Percentiles rank a stretch among this genome's conserved stretches.
Conservation (phyloP, 1,140 invertebrate species). For the Drosophila varians region DNA sequence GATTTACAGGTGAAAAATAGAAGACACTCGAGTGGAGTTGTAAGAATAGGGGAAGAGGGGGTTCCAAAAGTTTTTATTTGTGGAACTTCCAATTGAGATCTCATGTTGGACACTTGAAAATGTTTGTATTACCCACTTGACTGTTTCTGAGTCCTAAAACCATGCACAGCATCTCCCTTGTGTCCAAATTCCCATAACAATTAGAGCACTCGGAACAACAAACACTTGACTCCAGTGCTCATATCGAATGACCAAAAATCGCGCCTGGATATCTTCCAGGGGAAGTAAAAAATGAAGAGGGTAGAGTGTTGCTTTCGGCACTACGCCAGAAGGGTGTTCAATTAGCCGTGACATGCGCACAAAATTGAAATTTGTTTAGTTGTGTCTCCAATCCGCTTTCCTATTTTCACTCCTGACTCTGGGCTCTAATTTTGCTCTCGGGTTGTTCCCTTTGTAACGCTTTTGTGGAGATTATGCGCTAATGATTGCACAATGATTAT, state of each 20-base stretch:
- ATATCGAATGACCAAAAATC: constrained; percentile 68
- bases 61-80: neutral
- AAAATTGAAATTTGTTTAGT: constrained; percentile 78
- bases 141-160: constrained; percentile 10
- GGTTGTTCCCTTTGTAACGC: constrained; percentile 63
- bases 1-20: constrained; percentile 3
- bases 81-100: constrained; percentile 41
- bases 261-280: constrained; percentile 15
- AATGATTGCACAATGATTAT: constrained; percentile 84
- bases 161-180: constrained; percentile 11
- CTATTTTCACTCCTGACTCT: constrained; percentile 4
- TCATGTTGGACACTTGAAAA: constrained; percentile 25
- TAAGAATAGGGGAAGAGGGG: neutral
- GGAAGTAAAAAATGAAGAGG: constrained; percentile 21
- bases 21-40: neutral
- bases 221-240: constrained; percentile 76
- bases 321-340: constrained; percentile 82
- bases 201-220: constrained; percentile 78
- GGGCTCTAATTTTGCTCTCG: constrained; percentile 16
- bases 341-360: constrained; percentile 83
- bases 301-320: constrained; percentile 63
- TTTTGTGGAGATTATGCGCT: constrained; percentile 76
- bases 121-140: constrained; percentile 3
- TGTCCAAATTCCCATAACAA: constrained; percentile 80
- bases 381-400: constrained; percentile 26